Percentiles rank a stretch among this genome's conserved stretches.
These are phyloP conservation scores for Gerosis bhagava DNA, from an alignment of 2,888 invertebrate species.

Conservation along the genomic window DNA sequence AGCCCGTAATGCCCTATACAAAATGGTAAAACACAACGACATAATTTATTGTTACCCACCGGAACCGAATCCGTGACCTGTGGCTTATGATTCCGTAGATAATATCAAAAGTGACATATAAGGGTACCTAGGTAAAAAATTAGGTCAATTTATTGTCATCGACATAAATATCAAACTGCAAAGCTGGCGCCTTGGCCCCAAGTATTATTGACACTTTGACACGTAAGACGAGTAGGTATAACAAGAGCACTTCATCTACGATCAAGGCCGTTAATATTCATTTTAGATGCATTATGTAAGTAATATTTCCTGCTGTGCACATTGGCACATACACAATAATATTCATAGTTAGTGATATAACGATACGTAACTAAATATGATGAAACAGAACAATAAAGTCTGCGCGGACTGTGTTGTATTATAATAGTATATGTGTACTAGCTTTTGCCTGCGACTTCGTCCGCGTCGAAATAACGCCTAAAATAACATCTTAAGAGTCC, in stretches of 20 bases:
- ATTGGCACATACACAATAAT: slow-evolving; percentile 8
- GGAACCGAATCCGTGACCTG: no score
- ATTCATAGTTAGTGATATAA: slow-evolving; percentile 48
- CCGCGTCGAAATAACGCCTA: no score
- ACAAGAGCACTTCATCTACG: slow-evolving; percentile 14
- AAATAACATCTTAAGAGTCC: no score
- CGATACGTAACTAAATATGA: slow-evolving; percentile 55
- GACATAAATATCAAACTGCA: slow-evolving; percentile 22
- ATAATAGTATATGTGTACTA: no score
- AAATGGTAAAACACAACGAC: no score
- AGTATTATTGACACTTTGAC: slow-evolving; percentile 27
- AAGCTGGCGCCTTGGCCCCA: slow-evolving; percentile 21
- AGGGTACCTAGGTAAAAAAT: slow-evolving; percentile 5
- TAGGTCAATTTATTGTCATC: slow-evolving; percentile 23
- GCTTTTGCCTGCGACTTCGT: no score
- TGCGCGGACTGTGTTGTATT: slow-evolving; percentile 4
- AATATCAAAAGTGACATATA: no score
- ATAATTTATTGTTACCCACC: no score
- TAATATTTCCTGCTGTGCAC: slow-evolving; percentile 14
- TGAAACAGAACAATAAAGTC: slow-evolving; percentile 45
- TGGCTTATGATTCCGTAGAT: no score
- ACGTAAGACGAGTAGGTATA: slow-evolving; percentile 10
- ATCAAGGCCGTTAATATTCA: slow-evolving; percentile 20
- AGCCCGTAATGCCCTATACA: no score
- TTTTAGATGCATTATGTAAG: slow-evolving; percentile 15